These are phyloP conservation scores for Porites cylindrica DNA, from an alignment of 92 coral and sea anemone species.

Conservation along the genomic window DNA sequence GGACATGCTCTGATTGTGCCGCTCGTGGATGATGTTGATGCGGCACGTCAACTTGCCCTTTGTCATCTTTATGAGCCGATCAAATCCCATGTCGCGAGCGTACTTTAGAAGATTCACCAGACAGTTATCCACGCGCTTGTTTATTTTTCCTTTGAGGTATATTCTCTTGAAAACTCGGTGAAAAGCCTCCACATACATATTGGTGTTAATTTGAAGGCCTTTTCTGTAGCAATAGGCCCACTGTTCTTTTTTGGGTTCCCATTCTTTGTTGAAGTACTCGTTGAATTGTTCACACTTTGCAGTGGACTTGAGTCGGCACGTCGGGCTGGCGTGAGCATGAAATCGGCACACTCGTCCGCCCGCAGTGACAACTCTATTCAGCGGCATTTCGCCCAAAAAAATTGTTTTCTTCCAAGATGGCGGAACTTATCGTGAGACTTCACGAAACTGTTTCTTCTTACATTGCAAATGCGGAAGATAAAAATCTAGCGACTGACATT, in stretches of 20 bases:
- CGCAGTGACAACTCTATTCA: no score
- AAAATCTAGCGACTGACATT: no score
- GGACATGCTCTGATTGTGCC: constrained; percentile 27
- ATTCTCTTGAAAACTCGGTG: constrained; percentile 42
- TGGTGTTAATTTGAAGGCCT: constrained; percentile 39
- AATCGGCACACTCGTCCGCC: no score
- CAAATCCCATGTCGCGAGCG: constrained; percentile 50
- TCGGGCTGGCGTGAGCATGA: no score
- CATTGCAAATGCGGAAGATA: no score
- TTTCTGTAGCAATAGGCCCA: constrained; percentile 56
- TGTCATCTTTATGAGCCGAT: constrained; percentile 36
- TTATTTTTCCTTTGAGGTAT: constrained; percentile 35
- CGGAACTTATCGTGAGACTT: no score
- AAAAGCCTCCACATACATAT: constrained; percentile 53
- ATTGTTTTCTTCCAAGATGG: no score
- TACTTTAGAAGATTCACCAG: constrained; percentile 22
- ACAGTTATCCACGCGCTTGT: constrained; percentile 52
- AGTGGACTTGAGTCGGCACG: no score
- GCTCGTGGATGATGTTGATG: constrained; percentile 18
- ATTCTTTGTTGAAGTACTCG: no score
- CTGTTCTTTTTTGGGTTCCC: constrained; percentile 1
- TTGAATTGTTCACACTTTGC: no score
- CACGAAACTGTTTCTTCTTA: no score
- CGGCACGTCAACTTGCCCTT: constrained; percentile 43
- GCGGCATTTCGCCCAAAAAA: no score